Conservation (phyloP, 37 sponge, comb jelly and placozoan genomes). For the Beroe ovata region DNA sequence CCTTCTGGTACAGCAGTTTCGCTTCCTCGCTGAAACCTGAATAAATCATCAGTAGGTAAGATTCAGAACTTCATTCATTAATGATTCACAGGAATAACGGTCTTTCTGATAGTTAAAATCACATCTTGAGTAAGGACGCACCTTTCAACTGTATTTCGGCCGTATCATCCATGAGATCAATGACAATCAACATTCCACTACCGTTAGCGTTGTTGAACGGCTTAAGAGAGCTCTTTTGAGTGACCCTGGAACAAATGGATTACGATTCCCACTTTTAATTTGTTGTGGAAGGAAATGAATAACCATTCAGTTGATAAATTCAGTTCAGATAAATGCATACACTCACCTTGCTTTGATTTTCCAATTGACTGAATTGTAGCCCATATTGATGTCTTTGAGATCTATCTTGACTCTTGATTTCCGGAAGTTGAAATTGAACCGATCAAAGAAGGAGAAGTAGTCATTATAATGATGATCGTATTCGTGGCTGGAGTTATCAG, state of each 20-base stretch:
- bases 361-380: neutral
- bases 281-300: too few relatives aligned
- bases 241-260: too few relatives aligned
- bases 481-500: neutral
- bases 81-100: too few relatives aligned
- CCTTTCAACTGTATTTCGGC: neutral
- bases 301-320: too few relatives aligned
- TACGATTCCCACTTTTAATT: too few relatives aligned
- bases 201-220: neutral
- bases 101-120: too few relatives aligned
- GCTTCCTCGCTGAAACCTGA: constrained; percentile 22
- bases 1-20: neutral
- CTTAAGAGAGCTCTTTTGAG: neutral
- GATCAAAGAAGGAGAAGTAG: neutral
- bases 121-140: too few relatives aligned
- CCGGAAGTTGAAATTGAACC: neutral
- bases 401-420: neutral
- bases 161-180: neutral
- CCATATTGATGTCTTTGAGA: neutral
- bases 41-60: too few relatives aligned
- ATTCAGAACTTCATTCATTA: too few relatives aligned
- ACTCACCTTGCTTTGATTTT: neutral
- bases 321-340: too few relatives aligned
- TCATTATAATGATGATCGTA: neutral
- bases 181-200: neutral